Evolutionary conservation across 2,797 vertebrate genomes (phyloP), one percentile per base, ranked within the genome.

Genomic region (Apodemus agrarius): DNA sequence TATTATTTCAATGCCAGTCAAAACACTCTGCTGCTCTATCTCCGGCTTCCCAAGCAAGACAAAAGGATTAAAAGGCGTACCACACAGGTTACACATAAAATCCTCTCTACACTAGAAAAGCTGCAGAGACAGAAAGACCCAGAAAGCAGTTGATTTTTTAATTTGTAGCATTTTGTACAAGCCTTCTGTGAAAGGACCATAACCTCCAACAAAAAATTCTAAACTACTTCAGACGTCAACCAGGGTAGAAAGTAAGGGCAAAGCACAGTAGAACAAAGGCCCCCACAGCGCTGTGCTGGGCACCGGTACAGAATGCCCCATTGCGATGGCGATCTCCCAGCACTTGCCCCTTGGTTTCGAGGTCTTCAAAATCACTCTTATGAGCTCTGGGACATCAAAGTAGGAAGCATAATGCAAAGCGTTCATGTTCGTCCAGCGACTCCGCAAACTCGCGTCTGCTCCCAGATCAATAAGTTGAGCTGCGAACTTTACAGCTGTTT

Each of bases 361-460:
- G 17, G 99, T 99, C 98, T 99, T 99, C 98, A 99, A 95, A 97
- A 99, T 99, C 93, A 99, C 98, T 52, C 97, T 97, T 96, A 99
- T 99, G 22, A 99, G 99, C 93, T 99, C 99, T 22, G 99, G 99
- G 91, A 99, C 99, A 75, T 99, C 99, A 43, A 99, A 99, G 98
- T 99, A 99, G 5, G 99, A 99, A 19, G 99, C 99, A 19, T 99
- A 99, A 98, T 99, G 99, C 98, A 99, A 98, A 59, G 99, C 99
- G 96, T 99, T 99, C 99, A 99, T 99, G 98, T 99, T 99, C 46
- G 99, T 99, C 99, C 99, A 99, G 63, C 99, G 99, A 82, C 99
- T 99, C 80, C 99, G 99, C 78, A 99, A 98, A 96, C 99, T 99
- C 3, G 99, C 99, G 61, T 99, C 99, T 0, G 99, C 99, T 59